phyloP scores from a whole-genome alignment of 2,113 vertebrate species.

The Carollia perspicillata region DNA sequence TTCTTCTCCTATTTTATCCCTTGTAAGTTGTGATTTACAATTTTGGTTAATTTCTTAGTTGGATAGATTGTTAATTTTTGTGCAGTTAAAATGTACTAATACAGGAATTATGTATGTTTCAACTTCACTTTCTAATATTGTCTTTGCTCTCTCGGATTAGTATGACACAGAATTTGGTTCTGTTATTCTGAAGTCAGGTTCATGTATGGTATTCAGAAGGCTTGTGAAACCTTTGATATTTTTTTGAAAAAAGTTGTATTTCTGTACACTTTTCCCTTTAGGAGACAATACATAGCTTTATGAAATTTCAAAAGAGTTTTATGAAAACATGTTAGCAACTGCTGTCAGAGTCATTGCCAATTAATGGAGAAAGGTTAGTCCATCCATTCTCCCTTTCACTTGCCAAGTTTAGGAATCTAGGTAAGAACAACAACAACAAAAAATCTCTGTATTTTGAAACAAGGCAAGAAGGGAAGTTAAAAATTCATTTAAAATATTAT shows the following conservation, averaged over 20 bases:
- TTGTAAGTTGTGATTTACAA: not conserved
- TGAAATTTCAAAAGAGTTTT: not conserved
- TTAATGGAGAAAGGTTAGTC: not conserved
- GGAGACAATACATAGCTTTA: not conserved
- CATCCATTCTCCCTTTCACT: not conserved
- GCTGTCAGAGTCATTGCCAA: not conserved
- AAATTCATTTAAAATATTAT: not conserved
- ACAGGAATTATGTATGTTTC: not conserved
- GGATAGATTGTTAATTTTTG: not conserved
- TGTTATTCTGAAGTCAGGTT: not conserved
- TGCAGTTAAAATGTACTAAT: not conserved
- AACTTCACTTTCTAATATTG: not conserved
- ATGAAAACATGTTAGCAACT: not conserved
- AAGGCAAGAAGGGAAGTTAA: not conserved
- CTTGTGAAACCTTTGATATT: not conserved
- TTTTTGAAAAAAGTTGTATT: not conserved
- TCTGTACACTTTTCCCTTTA: not conserved
- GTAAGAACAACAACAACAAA: not conserved
- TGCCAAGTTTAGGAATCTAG: not conserved
- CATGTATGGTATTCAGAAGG: not conserved
- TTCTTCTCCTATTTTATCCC: not conserved
- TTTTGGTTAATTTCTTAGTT: not conserved
- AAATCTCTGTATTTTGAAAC: not conserved
- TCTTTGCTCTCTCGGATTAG: not conserved
- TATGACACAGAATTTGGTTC: not conserved